A percentile compares a stretch with the other conserved stretches of the same genome.
phyloP scores from a whole-genome alignment of 2,888 invertebrate species.

The Podabrus alpinus region DNA sequence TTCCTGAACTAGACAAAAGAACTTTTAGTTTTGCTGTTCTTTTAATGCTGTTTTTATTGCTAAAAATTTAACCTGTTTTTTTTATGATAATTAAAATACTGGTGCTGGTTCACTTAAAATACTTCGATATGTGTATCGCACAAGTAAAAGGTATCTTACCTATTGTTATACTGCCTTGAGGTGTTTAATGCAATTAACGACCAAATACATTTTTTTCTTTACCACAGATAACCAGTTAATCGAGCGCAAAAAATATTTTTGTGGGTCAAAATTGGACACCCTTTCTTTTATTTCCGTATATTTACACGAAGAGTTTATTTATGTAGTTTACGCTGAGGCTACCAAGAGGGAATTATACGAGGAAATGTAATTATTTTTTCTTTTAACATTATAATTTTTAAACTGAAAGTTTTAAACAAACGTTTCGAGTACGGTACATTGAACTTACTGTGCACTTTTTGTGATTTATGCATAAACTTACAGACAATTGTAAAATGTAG shows the following conservation, averaged over 20 bases:
- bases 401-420: not conserved
- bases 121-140: not conserved
- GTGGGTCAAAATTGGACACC: not conserved
- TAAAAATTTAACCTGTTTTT: too few relatives aligned
- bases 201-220: not conserved
- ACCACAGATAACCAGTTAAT: not conserved
- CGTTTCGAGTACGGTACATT: slow-evolving; percentile 11
- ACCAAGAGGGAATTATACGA: not conserved
- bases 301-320: not conserved
- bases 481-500: slow-evolving; percentile 14
- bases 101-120: not conserved
- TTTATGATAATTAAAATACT: too few relatives aligned
- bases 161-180: not conserved
- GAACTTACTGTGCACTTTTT: slow-evolving; percentile 23
- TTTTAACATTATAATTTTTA: not conserved
- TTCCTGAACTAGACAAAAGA: too few relatives aligned
- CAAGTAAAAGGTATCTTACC: not conserved
- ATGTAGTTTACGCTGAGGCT: not conserved
- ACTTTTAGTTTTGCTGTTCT: too few relatives aligned
- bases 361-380: not conserved
- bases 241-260: not conserved
- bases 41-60: too few relatives aligned
- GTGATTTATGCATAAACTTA: slow-evolving; percentile 14
- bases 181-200: not conserved
- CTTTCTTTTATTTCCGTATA: not conserved